Percentiles rank a stretch among this genome's conserved stretches.
Conservation (phyloP, 1,140 invertebrate genomes). For the Temnothorax curvispinosus region DNA sequence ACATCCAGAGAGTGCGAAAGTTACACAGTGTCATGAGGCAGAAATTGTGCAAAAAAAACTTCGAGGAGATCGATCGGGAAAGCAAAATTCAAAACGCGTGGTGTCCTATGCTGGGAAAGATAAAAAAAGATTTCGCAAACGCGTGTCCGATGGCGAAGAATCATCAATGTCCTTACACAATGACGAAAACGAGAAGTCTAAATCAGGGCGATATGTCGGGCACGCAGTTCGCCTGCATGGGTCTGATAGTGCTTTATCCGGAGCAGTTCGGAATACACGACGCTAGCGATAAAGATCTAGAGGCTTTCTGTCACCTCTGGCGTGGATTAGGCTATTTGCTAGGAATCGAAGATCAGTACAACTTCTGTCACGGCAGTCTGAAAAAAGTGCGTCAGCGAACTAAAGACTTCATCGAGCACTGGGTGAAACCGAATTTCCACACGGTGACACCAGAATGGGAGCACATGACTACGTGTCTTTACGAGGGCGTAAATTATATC, state of each 20-base stretch:
- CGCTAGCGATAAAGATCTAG: slow-evolving; percentile 87
- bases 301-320: slow-evolving; percentile 94
- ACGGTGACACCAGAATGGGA: slow-evolving; percentile 82
- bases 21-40: slow-evolving; percentile 83
- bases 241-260: slow-evolving; percentile 89
- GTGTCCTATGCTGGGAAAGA: slow-evolving; percentile 75
- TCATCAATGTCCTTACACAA: slow-evolving; percentile 81
- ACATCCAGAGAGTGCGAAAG: slow-evolving; percentile 83
- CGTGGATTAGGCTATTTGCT: slow-evolving; percentile 91
- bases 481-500: slow-evolving; percentile 76
- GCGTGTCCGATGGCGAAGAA: slow-evolving; percentile 84
- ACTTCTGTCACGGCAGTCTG: slow-evolving; percentile 86
- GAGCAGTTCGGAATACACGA: slow-evolving; percentile 88
- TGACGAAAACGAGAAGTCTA: slow-evolving; percentile 82
- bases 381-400: slow-evolving; percentile 81
- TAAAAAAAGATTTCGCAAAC: slow-evolving; percentile 68
- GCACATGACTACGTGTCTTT: slow-evolving; percentile 83
- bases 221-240: slow-evolving; percentile 94
- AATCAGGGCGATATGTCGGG: slow-evolving; percentile 92
- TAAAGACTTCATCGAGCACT: slow-evolving; percentile 79
- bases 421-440: slow-evolving; percentile 82
- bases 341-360: slow-evolving; percentile 91
- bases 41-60: slow-evolving; percentile 67
- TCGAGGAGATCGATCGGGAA: slow-evolving; percentile 67
- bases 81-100: slow-evolving; percentile 84